Evolutionary conservation across 2,113 vertebrate genomes (phyloP), one percentile per base, ranked within the genome.

Genomic region (Carassius auratus): DNA sequence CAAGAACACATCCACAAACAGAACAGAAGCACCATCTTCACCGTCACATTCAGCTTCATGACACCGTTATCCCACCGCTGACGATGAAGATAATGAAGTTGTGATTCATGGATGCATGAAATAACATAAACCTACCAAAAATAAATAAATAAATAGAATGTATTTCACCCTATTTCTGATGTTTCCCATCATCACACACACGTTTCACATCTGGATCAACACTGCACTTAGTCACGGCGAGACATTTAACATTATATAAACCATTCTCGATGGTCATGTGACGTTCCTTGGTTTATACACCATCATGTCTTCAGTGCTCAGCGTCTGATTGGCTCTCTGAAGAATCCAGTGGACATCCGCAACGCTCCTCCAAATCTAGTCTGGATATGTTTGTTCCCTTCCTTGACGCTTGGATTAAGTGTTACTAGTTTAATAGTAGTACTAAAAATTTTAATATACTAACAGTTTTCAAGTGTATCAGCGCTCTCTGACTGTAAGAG

Each of bases 361-460:
- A 23, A 68, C 69, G 80, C 62, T 81, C 80, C 80, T 69, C 77
- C 13, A 42, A 38, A 80, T 80, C 13, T 23, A 48, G 76, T 88
- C 23, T 79, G 84, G 82, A 90, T 86, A 83, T 89, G 57, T 71
- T 92, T 94, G 93, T 93, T 94, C 92, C 92, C 92, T 92, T 93
- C 19, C 88, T 89, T 26, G 48, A 30, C 52, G 88, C 86, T n/a
- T 71, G 13, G 26, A 89, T 88, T 91, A 50, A 77, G 55, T 23
- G 50, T 86, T 73, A 88, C 87, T 89, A 89, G 91, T 36, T 52
- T 50, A 88, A 77, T 75, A 86, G 57, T 82, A 87, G 1, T 87
- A 84, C 77, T 1, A 52, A 77, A 73, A 85, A 79, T 73, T 45
- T 87, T 75, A 87, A 86, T 71, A 91, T 66, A 6, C 21, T 81